Conservation (phyloP, 2,888 invertebrate species). For the Megaustenia siamemsis region DNA sequence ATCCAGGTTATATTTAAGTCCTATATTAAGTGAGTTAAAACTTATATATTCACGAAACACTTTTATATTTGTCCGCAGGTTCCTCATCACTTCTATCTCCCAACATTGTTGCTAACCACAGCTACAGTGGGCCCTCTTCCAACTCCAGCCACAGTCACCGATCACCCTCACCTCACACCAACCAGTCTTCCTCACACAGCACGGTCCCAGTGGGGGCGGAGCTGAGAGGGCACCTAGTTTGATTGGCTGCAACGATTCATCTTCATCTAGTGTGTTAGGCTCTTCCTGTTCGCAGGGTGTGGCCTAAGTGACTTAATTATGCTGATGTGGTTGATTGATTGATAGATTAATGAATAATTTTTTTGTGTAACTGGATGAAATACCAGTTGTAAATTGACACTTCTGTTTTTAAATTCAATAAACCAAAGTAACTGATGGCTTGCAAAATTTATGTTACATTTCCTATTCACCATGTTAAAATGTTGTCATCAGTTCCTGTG, state of each 20-base stretch:
- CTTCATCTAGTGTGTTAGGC: conserved; percentile 28
- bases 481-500: too few species aligned
- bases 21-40: background rate
- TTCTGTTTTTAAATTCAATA: background rate
- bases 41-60: too few species aligned
- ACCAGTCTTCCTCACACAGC: conserved; percentile 62
- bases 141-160: conserved; percentile 61
- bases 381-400: background rate
- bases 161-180: conserved; percentile 56
- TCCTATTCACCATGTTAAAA: too few species aligned
- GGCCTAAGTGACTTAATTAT: background rate
- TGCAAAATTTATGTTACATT: background rate
- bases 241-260: background rate
- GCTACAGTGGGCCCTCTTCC: conserved; percentile 66
- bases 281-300: background rate
- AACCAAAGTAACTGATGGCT: background rate
- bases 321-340: background rate
- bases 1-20: background rate
- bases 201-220: conserved; percentile 63
- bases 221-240: conserved; percentile 72
- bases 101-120: conserved; percentile 71
- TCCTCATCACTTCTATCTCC: conserved; percentile 63
- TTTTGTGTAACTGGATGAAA: background rate
- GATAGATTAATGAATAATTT: background rate
- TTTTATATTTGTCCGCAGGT: conserved; percentile 60